Percentiles rank a stretch among this genome's conserved stretches.
Evolutionary conservation across 2,113 vertebrate genomes (phyloP).

Genomic region (Cyphomyrus plagiostoma): DNA sequence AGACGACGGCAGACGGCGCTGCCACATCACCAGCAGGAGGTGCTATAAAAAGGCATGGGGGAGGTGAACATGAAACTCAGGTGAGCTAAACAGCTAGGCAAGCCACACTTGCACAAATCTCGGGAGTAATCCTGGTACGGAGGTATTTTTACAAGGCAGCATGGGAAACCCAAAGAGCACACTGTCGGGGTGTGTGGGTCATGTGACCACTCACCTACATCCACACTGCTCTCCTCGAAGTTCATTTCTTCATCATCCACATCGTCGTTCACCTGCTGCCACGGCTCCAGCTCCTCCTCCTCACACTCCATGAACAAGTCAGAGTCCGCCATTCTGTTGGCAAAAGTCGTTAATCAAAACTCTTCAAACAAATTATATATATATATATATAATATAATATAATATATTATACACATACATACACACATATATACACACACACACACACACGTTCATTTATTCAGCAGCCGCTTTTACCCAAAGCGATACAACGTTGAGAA

Average conservation of each 20-base stretch:
- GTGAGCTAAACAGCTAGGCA: neutral
- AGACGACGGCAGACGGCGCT: conserved; percentile 27
- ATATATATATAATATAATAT: too few species aligned
- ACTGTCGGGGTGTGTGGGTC: neutral
- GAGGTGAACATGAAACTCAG: neutral
- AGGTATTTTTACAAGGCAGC: neutral
- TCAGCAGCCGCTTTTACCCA: neutral
- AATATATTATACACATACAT: too few species aligned
- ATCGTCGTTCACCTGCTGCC: conserved; percentile 61
- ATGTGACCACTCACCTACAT: neutral
- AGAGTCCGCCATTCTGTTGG: conserved; percentile 68
- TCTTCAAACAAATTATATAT: neutral
- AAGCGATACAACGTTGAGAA: neutral
- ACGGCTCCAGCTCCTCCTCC: conserved; percentile 78
- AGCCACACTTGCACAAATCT: neutral
- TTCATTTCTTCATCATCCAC: conserved; percentile 70
- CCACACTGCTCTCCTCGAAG: conserved; percentile 44
- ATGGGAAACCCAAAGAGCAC: neutral
- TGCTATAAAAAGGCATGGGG: neutral
- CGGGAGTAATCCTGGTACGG: neutral
- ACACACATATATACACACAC: too few species aligned
- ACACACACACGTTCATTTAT: neutral
- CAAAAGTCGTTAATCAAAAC: neutral
- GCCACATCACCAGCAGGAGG: neutral
- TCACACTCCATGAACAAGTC: conserved; percentile 83